These are phyloP conservation scores for Pseudococcus jackbeardsleyi DNA, from an alignment of 2,888 invertebrate genomes.

Conservation along the genomic window DNA sequence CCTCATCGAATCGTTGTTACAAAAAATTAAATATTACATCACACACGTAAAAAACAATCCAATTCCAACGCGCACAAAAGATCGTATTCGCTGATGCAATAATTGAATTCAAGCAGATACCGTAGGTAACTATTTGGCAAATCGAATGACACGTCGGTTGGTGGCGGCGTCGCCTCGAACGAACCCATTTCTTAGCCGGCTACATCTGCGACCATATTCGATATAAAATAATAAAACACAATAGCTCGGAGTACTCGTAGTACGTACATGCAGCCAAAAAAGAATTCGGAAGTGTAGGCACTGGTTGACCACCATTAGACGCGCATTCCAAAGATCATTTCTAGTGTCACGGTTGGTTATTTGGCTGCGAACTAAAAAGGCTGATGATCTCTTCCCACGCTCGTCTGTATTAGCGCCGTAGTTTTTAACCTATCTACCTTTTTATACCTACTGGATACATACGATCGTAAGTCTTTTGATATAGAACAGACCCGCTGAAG, in stretches of 20 bases:
- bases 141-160: background rate
- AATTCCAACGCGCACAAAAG: background rate
- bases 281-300: slow-evolving; percentile 65
- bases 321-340: slow-evolving; percentile 64
- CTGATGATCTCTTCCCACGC: slow-evolving; percentile 65
- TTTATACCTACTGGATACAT: background rate
- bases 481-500: background rate
- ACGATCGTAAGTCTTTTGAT: background rate
- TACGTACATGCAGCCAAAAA: slow-evolving; percentile 21
- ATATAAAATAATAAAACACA: slow-evolving; percentile 40
- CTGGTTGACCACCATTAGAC: slow-evolving; percentile 62
- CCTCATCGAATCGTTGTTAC: background rate
- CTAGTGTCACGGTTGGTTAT: slow-evolving; percentile 60
- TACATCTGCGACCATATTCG: background rate
- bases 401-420: slow-evolving; percentile 51
- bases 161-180: background rate
- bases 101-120: background rate
- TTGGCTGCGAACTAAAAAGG: slow-evolving; percentile 58
- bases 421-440: background rate
- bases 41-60: background rate
- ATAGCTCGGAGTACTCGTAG: slow-evolving; percentile 16
- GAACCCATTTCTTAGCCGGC: background rate
- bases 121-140: background rate
- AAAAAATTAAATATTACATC: background rate
- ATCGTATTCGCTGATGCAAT: background rate